Conservation (phyloP, 2,113 vertebrate species). For the Larimichthys polyactis region DNA sequence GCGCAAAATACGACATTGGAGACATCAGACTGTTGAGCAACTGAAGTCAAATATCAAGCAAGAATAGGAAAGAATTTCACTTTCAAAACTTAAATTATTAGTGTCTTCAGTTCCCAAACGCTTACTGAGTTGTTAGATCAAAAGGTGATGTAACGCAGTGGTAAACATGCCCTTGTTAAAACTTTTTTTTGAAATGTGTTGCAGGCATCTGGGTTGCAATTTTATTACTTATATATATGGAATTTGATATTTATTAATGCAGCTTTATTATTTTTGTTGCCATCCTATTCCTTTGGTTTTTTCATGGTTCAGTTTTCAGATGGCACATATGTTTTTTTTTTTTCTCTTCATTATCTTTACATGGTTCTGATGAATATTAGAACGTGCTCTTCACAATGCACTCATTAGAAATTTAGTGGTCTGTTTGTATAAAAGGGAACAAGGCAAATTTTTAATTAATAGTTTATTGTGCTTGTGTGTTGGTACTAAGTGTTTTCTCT, state of each 20-base stretch:
- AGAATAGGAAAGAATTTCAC: no score
- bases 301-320: neutral
- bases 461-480: neutral
- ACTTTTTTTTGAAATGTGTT: no score
- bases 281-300: neutral
- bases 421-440: neutral
- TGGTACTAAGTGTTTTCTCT: conserved; percentile 35
- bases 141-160: no score
- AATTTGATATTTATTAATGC: conserved; percentile 36
- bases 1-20: no score
- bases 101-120: no score
- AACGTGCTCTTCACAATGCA: neutral
- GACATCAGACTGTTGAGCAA: no score
- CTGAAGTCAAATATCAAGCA: no score
- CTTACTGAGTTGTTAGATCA: no score
- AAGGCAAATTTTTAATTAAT: neutral
- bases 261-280: conserved; percentile 36
- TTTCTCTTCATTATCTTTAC: no score
- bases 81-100: no score
- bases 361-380: neutral
- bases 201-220: neutral
- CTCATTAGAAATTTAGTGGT: neutral
- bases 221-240: neutral
- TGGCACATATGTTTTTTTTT: no score
- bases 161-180: no score